Evolutionary conservation across 2,113 vertebrate species (phyloP), one percentile per base, ranked within the genome.

Genomic region (Mormyrus iriodes): DNA sequence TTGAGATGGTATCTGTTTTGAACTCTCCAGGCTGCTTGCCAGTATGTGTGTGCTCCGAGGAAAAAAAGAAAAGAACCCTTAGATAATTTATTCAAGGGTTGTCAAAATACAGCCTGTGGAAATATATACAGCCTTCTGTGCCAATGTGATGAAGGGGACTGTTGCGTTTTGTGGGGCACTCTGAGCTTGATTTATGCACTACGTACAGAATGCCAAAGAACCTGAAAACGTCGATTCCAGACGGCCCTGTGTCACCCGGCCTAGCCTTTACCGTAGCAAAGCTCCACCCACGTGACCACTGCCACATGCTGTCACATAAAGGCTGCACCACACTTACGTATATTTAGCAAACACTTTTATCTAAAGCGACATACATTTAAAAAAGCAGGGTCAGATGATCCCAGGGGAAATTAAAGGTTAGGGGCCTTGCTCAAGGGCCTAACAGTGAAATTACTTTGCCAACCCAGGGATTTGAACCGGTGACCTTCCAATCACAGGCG

Each of bases 141-240:
- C 93, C 93, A 92, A 92, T 92, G 89, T 92, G 93, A 94, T 93
- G 92, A 92, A 94, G 91, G 90, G 90, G 89, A 92, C 91, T 52
- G 92, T 93, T 93, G 91, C 92, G 93, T 92, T 92, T 90, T 21
- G 58, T 53, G 88, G 48, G 52, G 92, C 89, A 82, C n/a, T 19
- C 93, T 91, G 91, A 93, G 93, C 93, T 92, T 92, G 90, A 92
- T 93, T 91, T 90, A 94, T 92, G 92, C 89, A 88, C 9, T 86
- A 90, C 90, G 91, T 58, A 90, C 90, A 87, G 92, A 92, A 90
- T 89, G 89, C 55, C 88, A 93, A 92, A 92, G 94, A 92, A 90
- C 91, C 90, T 91, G 91, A 87, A 89, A 92, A 91, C 89, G 88
- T 91, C 92, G 91, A 92, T 90, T 92, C 90, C 90, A 86, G 90